A percentile compares a stretch with the other conserved stretches of the same genome.
Conservation (phyloP, 2,113 vertebrate species). For the Mungos mungo region DNA sequence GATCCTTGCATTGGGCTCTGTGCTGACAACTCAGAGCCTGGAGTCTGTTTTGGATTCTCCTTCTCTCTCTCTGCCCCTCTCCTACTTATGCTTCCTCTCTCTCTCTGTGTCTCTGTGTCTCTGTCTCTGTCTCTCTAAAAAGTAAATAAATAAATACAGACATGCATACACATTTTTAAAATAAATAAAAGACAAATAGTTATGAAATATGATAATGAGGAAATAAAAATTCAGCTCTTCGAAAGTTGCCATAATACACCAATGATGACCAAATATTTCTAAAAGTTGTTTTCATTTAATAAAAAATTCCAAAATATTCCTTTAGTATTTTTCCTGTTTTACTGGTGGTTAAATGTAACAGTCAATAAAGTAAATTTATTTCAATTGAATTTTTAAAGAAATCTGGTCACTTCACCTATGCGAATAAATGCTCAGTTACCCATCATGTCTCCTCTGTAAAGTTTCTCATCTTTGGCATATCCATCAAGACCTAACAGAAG, state of each 20-base stretch:
- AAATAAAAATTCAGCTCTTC: background rate
- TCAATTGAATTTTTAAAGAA: background rate
- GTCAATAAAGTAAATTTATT: background rate
- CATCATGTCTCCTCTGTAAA: background rate
- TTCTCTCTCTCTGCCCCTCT: too few relatives aligned
- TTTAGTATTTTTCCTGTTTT: background rate
- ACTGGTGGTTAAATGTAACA: background rate
- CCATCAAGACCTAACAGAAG: background rate
- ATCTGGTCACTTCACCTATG: background rate
- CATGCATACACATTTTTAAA: too few relatives aligned
- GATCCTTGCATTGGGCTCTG: too few relatives aligned
- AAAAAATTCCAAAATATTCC: background rate
- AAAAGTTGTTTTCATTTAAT: background rate
- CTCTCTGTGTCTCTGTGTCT: too few relatives aligned
- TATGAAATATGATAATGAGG: background rate
- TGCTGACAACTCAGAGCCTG: too few relatives aligned
- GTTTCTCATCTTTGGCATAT: background rate
- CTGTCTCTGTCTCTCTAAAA: too few relatives aligned
- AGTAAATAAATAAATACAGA: too few relatives aligned
- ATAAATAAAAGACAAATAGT: background rate
- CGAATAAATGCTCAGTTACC: background rate
- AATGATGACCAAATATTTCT: background rate
- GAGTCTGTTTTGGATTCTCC: too few relatives aligned
- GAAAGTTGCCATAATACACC: background rate
- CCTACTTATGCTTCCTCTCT: too few relatives aligned